Percentiles rank a stretch among this genome's conserved stretches.
Evolutionary conservation across 2,113 vertebrate species (phyloP).

Genomic region (Okapia johnstoni): DNA sequence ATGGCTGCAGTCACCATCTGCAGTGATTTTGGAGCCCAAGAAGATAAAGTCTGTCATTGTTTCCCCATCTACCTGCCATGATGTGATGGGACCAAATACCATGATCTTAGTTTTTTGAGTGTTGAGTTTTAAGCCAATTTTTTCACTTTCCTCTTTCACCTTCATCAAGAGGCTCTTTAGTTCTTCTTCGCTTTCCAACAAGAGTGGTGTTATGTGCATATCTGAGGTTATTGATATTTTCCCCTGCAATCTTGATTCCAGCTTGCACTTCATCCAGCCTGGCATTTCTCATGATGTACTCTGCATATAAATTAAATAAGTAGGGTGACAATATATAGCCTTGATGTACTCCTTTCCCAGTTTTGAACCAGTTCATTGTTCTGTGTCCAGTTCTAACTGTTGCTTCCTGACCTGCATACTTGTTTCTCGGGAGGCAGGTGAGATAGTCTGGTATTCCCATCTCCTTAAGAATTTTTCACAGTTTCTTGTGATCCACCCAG

Average conservation of each 20-base stretch:
- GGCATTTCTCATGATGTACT: background rate
- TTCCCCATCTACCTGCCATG: background rate
- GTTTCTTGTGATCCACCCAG: background rate
- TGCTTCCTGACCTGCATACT: background rate
- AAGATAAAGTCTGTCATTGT: background rate
- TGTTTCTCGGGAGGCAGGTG: background rate
- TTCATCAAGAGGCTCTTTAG: background rate
- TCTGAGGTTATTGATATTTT: background rate
- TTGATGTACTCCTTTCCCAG: background rate
- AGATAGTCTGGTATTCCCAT: background rate
- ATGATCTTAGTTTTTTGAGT: background rate
- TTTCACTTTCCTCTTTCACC: background rate
- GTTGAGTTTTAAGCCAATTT: background rate
- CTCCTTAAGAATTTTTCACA: background rate
- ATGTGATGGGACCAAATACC: background rate
- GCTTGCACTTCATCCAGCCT: background rate
- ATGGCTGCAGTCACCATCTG: background rate
- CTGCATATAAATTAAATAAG: background rate
- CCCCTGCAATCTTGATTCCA: background rate
- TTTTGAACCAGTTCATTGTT: background rate
- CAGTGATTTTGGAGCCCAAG: background rate
- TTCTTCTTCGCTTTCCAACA: background rate
- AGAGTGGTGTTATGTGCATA: background rate
- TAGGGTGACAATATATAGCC: background rate
- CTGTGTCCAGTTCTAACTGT: background rate